Conservation (phyloP, 1,140 invertebrate genomes). For the Megathymus violae region DNA sequence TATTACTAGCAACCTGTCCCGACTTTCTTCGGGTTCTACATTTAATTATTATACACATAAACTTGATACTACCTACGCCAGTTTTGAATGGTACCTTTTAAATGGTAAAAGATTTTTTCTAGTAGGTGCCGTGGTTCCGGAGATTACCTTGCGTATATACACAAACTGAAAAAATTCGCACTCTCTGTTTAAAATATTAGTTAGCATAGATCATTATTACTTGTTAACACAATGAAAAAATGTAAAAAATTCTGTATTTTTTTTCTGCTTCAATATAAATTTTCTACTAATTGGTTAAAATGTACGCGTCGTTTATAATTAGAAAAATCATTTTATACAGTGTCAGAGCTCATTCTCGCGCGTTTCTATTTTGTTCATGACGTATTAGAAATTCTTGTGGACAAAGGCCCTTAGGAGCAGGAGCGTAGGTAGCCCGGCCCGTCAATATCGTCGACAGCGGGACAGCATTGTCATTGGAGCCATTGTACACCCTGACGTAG, state of each 20-base stretch:
- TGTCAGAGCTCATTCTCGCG: constrained; percentile 57
- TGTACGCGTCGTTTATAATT: constrained; percentile 55
- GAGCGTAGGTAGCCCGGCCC: constrained; percentile 78
- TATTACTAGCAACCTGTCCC: no score
- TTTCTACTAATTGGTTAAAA: constrained; percentile 18
- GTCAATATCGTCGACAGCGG: constrained; percentile 80
- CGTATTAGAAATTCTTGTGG: constrained; percentile 68
- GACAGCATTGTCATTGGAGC: constrained; percentile 75
- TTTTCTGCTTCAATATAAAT: background rate
- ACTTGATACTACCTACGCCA: no score
- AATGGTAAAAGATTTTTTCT: no score
- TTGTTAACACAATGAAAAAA: no score
- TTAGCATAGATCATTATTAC: no score
- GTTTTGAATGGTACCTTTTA: no score
- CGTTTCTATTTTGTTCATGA: constrained; percentile 70
- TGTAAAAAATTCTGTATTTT: background rate
- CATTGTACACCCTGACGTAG: constrained; percentile 70
- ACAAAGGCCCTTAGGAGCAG: constrained; percentile 65
- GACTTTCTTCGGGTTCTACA: no score
- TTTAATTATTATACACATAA: no score
- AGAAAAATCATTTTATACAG: constrained; percentile 57
- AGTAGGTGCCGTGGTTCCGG: no score
- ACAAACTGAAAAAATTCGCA: no score
- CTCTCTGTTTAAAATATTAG: no score
- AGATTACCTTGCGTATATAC: no score